Percentiles rank a stretch among this genome's conserved stretches.
These are phyloP conservation scores for Rhyzopertha dominica DNA, from an alignment of 1,140 invertebrate genomes.

Conservation along the genomic window DNA sequence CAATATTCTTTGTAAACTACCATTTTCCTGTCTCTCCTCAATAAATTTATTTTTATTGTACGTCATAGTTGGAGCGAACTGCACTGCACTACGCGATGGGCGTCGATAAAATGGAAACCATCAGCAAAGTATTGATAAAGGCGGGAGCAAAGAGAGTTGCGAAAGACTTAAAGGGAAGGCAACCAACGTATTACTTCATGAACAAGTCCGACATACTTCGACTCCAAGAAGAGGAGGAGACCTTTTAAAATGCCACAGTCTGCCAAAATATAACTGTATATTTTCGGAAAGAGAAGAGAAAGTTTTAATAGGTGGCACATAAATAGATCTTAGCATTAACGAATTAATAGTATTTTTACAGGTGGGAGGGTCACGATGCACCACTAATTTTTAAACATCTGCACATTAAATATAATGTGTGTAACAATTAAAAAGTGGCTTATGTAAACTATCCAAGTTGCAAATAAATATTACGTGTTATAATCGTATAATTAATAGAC, in stretches of 20 bases:
- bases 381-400: no score
- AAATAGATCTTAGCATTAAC: no score
- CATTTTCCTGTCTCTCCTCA: neutral
- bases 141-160: conserved; percentile 73
- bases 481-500: no score
- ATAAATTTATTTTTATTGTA: conserved; percentile 5
- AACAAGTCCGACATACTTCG: conserved; percentile 80
- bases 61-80: conserved; percentile 72
- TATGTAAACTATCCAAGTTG: no score
- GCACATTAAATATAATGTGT: no score
- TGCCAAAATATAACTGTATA: no score
- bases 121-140: conserved; percentile 73
- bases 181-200: conserved; percentile 89
- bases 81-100: conserved; percentile 88
- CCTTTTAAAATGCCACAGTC: conserved; percentile 37
- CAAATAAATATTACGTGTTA: no score
- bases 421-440: no score
- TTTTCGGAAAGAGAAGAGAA: no score
- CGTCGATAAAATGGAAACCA: conserved; percentile 71
- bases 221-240: conserved; percentile 77
- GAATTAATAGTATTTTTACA: no score
- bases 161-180: conserved; percentile 82
- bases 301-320: no score
- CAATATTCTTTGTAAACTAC: neutral
- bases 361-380: no score